phyloP scores from a whole-genome alignment of 2,113 vertebrate species.

The Pelvicachromis taeniatus region DNA sequence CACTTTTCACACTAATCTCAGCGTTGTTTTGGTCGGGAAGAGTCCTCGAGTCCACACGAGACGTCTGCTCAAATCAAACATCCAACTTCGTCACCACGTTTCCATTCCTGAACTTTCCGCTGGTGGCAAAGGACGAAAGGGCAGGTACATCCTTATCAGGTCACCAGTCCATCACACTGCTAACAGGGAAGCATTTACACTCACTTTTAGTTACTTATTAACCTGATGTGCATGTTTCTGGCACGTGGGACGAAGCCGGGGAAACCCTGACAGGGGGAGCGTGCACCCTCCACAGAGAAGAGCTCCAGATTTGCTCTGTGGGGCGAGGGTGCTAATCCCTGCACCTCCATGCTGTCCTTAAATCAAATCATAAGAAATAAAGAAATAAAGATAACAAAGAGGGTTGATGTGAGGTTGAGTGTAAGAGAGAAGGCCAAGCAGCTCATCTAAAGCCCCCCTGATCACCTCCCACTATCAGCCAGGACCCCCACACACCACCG shows the following conservation, averaged over 20 bases:
- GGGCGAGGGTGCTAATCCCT: neutral
- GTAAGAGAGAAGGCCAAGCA: neutral
- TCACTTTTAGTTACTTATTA: neutral
- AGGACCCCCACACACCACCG: too few species aligned
- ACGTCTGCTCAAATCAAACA: neutral
- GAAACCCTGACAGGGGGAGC: neutral
- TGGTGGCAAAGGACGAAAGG: neutral
- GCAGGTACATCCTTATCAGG: neutral
- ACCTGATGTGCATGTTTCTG: neutral
- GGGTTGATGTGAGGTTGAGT: neutral
- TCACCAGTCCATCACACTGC: neutral
- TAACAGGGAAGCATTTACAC: neutral
- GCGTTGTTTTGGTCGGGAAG: neutral
- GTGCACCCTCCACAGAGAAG: neutral
- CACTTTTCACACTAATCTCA: neutral
- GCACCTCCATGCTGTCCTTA: neutral
- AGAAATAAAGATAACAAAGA: neutral
- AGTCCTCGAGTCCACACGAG: neutral
- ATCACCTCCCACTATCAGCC: neutral
- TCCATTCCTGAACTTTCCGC: neutral
- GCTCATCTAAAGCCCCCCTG: neutral
- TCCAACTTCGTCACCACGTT: neutral
- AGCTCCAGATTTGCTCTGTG: too few species aligned
- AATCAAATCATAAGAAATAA: neutral
- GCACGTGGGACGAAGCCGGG: neutral